Conservation (phyloP, 1,140 invertebrate species). For the Cydia amplana region DNA sequence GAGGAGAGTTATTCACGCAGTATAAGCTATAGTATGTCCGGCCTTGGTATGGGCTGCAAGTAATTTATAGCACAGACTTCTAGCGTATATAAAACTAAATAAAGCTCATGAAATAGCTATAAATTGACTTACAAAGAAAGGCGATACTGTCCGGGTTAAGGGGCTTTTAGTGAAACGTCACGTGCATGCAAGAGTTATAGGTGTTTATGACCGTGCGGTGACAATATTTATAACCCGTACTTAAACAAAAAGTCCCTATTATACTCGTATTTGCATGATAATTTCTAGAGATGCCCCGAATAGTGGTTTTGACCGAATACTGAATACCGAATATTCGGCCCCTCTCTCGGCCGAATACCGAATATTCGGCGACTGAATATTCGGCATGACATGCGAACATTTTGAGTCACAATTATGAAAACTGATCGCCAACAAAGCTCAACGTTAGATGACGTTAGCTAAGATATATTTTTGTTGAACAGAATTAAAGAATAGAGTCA, state of each 20-base stretch:
- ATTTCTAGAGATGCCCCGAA: no score
- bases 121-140: constrained; percentile 68
- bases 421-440: no score
- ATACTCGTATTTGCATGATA: neutral
- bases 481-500: no score
- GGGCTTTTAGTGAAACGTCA: constrained; percentile 45
- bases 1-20: constrained; percentile 69
- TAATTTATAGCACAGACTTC: constrained; percentile 74
- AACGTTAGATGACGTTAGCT: no score
- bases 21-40: constrained; percentile 56
- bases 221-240: constrained; percentile 17
- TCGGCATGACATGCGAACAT: no score
- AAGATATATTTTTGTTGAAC: no score
- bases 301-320: no score
- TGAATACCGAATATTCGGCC: no score
- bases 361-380: no score
- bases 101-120: constrained; percentile 73
- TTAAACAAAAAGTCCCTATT: neutral
- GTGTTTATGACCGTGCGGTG: neutral
- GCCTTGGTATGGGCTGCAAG: constrained; percentile 44
- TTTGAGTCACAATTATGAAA: no score
- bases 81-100: constrained; percentile 75
- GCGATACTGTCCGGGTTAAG: constrained; percentile 51
- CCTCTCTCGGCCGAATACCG: no score
- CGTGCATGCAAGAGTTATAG: constrained; percentile 16